Percentiles rank a stretch among this genome's conserved stretches.
These are phyloP conservation scores for Ruditapes philippinarum DNA, from an alignment of 1,140 invertebrate genomes.

Conservation along the genomic window DNA sequence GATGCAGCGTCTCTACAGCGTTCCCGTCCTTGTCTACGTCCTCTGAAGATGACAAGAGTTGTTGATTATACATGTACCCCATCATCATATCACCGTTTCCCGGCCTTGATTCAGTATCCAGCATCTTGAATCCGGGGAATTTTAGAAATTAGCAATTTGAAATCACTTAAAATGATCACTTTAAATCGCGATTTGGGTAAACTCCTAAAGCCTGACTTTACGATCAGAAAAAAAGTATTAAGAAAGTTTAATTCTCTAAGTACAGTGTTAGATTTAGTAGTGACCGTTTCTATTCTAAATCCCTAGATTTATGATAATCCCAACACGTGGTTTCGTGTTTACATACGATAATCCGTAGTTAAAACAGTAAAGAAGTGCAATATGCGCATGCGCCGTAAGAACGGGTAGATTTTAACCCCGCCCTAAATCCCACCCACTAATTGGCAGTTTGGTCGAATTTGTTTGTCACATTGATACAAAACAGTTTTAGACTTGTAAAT, in stretches of 20 bases:
- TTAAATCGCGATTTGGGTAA: neutral
- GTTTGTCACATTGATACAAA: constrained; percentile 18
- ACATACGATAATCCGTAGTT: constrained; percentile 61
- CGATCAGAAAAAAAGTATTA: neutral
- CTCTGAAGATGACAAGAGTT: constrained; percentile 49
- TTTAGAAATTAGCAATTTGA: constrained; percentile 47
- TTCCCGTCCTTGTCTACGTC: constrained; percentile 31
- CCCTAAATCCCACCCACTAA: constrained; percentile 18
- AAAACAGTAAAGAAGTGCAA: neutral
- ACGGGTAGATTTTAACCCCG: constrained; percentile 23
- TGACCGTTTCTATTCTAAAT: constrained; percentile 50
- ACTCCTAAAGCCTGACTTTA: neutral
- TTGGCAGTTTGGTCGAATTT: constrained; percentile 6
- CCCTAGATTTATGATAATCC: constrained; percentile 62
- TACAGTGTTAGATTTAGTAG: constrained; percentile 7
- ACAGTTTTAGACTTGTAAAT: constrained; percentile 36
- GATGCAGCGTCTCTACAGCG: neutral
- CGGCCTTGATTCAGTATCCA: constrained; percentile 54
- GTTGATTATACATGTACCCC: constrained; percentile 62
- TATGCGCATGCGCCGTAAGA: constrained; percentile 42
- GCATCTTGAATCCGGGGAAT: constrained; percentile 58
- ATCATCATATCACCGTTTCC: constrained; percentile 38
- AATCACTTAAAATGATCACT: neutral
- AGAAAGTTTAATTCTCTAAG: constrained; percentile 27
- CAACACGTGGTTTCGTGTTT: constrained; percentile 65